Evolutionary conservation across 2,888 invertebrate genomes (phyloP).

Genomic region (Sarcophaga rosellei): DNA sequence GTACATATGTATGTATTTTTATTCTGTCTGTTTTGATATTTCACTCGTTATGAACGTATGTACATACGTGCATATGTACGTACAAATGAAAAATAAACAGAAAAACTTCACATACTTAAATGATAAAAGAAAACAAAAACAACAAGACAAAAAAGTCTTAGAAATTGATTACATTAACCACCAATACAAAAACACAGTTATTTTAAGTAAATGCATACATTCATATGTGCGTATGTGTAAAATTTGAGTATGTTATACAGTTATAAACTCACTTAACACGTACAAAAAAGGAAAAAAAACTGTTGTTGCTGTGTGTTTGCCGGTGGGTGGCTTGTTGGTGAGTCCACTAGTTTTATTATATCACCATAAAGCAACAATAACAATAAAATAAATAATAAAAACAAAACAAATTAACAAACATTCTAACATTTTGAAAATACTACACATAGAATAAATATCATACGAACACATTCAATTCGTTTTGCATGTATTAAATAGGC

Average conservation of each 20-base stretch:
- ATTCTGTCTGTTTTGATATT: too few species aligned
- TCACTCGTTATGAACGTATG: not conserved
- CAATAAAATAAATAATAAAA: slow-evolving; percentile 9
- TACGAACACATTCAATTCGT: slow-evolving; percentile 23
- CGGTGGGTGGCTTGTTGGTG: slow-evolving; percentile 28
- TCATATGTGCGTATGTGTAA: slow-evolving; percentile 19
- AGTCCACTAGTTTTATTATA: slow-evolving; percentile 54
- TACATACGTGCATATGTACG: not conserved
- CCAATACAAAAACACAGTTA: not conserved
- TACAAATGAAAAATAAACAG: not conserved
- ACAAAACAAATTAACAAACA: too few species aligned
- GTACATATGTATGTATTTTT: not conserved
- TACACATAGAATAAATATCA: not conserved
- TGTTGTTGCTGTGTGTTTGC: slow-evolving; percentile 20
- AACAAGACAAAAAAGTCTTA: not conserved
- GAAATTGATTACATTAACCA: slow-evolving; percentile 47
- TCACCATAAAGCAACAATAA: slow-evolving; percentile 55
- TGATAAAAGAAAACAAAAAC: not conserved
- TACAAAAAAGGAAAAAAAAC: slow-evolving; percentile 35
- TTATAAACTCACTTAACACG: not conserved
- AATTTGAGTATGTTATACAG: slow-evolving; percentile 46
- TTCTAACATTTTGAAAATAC: slow-evolving; percentile 18
- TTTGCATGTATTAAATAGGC: not conserved
- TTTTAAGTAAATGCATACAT: not conserved
- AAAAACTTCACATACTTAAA: too few species aligned